These are phyloP conservation scores for Thecocarcelia acutangulata DNA, from an alignment of 2,888 invertebrate species.

Conservation along the genomic window DNA sequence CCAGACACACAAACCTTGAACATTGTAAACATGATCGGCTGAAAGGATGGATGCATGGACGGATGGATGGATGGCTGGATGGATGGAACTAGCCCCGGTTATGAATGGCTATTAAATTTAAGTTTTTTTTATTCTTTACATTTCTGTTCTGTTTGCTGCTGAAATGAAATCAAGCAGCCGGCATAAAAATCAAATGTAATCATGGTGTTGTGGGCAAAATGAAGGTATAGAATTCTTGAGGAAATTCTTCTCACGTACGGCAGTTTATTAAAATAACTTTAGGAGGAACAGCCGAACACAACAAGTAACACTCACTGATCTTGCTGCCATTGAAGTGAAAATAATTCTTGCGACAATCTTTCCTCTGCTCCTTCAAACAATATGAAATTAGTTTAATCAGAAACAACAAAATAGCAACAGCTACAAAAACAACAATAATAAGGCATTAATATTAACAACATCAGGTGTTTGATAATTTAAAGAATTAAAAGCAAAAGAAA, in stretches of 20 bases:
- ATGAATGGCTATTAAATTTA: slow-evolving; percentile 66
- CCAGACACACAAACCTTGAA: not conserved
- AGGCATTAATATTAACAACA: slow-evolving; percentile 52
- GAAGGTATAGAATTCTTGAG: slow-evolving; percentile 61
- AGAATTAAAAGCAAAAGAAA: slow-evolving; percentile 2
- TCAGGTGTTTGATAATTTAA: slow-evolving; percentile 61
- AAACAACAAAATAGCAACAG: slow-evolving; percentile 47
- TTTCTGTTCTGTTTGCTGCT: slow-evolving; percentile 11
- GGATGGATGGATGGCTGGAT: slow-evolving; percentile 20
- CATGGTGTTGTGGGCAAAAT: slow-evolving; percentile 52
- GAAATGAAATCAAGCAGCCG: slow-evolving; percentile 14
- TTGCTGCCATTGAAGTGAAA: slow-evolving; percentile 37
- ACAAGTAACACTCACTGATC: slow-evolving; percentile 41
- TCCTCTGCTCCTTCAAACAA: slow-evolving; percentile 18
- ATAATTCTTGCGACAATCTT: slow-evolving; percentile 63
- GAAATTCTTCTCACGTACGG: slow-evolving; percentile 81
- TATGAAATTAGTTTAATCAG: slow-evolving; percentile 68
- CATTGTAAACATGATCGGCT: not conserved
- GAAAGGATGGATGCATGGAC: slow-evolving; percentile 4
- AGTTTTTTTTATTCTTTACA: slow-evolving; percentile 29
- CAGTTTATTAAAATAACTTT: slow-evolving; percentile 82
- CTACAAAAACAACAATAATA: slow-evolving; percentile 18
- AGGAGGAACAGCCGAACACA: slow-evolving; percentile 67
- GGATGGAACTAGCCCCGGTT: slow-evolving; percentile 55
- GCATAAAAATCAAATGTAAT: slow-evolving; percentile 54